Evolutionary conservation across 1,140 invertebrate genomes (phyloP).

Genomic region (Archegozetes longisetosus): DNA sequence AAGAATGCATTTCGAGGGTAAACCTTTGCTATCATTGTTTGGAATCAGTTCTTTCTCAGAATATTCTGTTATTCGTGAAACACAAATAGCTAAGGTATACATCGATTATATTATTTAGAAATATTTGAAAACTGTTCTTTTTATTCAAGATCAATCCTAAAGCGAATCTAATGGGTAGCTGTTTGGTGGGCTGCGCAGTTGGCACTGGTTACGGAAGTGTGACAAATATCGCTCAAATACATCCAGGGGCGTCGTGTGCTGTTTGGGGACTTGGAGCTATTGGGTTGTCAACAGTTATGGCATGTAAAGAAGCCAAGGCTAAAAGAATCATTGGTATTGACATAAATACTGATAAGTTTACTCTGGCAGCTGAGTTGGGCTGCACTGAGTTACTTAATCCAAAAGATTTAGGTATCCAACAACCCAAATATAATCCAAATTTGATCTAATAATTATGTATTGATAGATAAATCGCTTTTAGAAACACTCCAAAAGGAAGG

Average conservation of each 20-base stretch:
- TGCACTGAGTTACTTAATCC: slow-evolving; percentile 25
- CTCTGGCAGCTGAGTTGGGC: slow-evolving; percentile 33
- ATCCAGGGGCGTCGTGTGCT: slow-evolving; percentile 63
- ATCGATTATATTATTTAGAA: slow-evolving; percentile 49
- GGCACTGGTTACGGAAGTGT: slow-evolving; percentile 83
- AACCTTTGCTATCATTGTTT: slow-evolving; percentile 85
- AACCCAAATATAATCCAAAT: neutral
- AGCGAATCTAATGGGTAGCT: slow-evolving; percentile 75
- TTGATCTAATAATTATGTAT: neutral
- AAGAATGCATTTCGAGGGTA: slow-evolving; percentile 46
- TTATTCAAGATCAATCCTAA: slow-evolving; percentile 31
- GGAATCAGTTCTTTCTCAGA: slow-evolving; percentile 91
- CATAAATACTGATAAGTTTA: slow-evolving; percentile 71
- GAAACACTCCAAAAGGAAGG: slow-evolving; percentile 61
- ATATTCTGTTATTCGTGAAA: slow-evolving; percentile 91
- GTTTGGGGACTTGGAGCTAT: slow-evolving; percentile 91
- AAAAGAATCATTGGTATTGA: slow-evolving; percentile 81
- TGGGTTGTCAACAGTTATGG: slow-evolving; percentile 56
- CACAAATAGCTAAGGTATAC: slow-evolving; percentile 59
- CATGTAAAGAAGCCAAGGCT: slow-evolving; percentile 73
- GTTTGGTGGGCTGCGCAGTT: slow-evolving; percentile 84
- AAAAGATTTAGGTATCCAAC: slow-evolving; percentile 39
- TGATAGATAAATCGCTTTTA: too few relatives aligned
- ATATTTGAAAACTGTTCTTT: too few relatives aligned
- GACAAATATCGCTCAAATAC: slow-evolving; percentile 69